A percentile compares a stretch with the other conserved stretches of the same genome.
These are phyloP conservation scores for Forpus xanthops DNA, from an alignment of 2,797 vertebrate genomes.

Conservation along the genomic window DNA sequence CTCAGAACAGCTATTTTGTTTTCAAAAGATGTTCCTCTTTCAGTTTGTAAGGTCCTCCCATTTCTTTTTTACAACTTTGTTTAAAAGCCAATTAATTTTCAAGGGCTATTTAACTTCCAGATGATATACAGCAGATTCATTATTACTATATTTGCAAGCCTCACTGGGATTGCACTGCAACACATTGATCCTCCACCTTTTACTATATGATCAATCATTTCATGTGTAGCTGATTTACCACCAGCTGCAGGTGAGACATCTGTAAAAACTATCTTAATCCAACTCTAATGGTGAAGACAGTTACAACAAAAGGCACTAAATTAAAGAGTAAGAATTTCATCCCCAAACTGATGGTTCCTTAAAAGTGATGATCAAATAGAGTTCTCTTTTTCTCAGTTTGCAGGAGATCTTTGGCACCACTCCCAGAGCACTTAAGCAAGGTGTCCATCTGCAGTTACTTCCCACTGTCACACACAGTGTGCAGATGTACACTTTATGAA, in stretches of 20 bases:
- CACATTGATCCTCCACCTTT: background rate
- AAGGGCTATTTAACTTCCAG: background rate
- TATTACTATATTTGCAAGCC: background rate
- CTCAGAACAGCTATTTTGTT: background rate
- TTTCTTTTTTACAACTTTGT: background rate
- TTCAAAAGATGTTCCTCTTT: background rate
- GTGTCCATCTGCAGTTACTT: background rate
- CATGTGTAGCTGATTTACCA: background rate
- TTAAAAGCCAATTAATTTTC: background rate
- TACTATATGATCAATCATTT: background rate
- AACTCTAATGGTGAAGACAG: background rate
- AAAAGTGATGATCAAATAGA: background rate
- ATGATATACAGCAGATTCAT: background rate
- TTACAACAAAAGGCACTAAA: background rate
- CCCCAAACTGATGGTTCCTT: background rate
- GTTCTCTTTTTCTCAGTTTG: background rate
- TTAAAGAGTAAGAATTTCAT: background rate
- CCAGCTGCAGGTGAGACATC: background rate
- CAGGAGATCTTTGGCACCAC: background rate
- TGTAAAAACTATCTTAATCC: background rate
- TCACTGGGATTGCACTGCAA: background rate
- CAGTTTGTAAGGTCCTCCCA: background rate
- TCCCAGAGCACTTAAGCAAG: conserved; percentile 28
- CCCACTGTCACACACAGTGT: background rate
- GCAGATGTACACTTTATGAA: background rate